A percentile compares a stretch with the other conserved stretches of the same genome.
Evolutionary conservation across 2,797 vertebrate species (phyloP).

Genomic region (Siniperca obscura): DNA sequence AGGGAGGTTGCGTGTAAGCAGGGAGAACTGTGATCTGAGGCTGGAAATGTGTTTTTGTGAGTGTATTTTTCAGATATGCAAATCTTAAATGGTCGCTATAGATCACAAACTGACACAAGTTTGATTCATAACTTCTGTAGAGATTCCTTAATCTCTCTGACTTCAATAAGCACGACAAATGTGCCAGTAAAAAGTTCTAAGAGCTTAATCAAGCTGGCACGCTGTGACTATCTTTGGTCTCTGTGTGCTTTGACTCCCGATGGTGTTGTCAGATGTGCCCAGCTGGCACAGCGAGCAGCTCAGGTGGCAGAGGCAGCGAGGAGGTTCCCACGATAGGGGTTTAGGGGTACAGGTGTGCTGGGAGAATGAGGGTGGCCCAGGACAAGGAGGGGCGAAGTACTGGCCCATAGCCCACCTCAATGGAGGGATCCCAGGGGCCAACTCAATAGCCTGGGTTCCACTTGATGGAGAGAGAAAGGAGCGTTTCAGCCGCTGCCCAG

Average conservation of each 20-base stretch:
- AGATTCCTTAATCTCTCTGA: slow-evolving; percentile 48
- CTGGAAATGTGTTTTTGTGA: slow-evolving; percentile 49
- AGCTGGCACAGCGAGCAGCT: slow-evolving; percentile 75
- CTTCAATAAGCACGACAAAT: slow-evolving; percentile 31
- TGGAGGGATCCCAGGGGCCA: slow-evolving; percentile 93
- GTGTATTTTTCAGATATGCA: slow-evolving; percentile 63
- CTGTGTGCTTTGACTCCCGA: slow-evolving; percentile 60
- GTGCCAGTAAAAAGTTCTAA: slow-evolving; percentile 51
- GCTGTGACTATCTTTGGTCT: slow-evolving; percentile 61
- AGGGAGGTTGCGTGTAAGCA: slow-evolving; percentile 53
- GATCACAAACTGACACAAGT: slow-evolving; percentile 56
- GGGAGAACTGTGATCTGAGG: slow-evolving; percentile 37
- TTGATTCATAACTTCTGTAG: slow-evolving; percentile 58
- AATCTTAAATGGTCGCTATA: slow-evolving; percentile 54
- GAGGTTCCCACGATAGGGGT: slow-evolving; percentile 84
- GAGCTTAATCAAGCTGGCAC: slow-evolving; percentile 57
- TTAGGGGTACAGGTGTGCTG: slow-evolving; percentile 87
- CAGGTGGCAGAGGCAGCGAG: slow-evolving; percentile 73
- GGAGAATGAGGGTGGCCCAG: slow-evolving; percentile 85
- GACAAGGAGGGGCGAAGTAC: slow-evolving; percentile 81
- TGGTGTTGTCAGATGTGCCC: slow-evolving; percentile 72
- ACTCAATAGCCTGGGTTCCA: slow-evolving; percentile 95
- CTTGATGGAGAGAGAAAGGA: slow-evolving; percentile 97
- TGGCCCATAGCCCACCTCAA: slow-evolving; percentile 93
- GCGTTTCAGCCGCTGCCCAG: slow-evolving; percentile 93